A percentile compares a stretch with the other conserved stretches of the same genome.
Evolutionary conservation across 1,140 invertebrate genomes (phyloP).

Genomic region (Caerostris darwini): DNA sequence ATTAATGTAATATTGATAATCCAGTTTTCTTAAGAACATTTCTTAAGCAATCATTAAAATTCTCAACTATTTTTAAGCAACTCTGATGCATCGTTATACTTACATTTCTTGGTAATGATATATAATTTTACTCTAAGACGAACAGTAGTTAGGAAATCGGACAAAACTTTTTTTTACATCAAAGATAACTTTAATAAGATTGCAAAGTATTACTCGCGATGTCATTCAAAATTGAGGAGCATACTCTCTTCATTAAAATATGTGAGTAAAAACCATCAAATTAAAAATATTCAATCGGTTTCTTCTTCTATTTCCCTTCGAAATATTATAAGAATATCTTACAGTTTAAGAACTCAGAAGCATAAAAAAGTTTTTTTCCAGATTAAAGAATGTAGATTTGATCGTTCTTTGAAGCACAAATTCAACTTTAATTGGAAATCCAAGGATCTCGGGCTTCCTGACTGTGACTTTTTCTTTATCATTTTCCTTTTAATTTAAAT

Average conservation of each 20-base stretch:
- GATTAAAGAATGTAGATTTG: too few relatives aligned
- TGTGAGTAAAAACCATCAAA: background rate
- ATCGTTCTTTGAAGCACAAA: too few relatives aligned
- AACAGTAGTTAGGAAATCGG: background rate
- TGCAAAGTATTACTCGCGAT: background rate
- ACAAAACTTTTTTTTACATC: background rate
- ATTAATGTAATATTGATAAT: too few relatives aligned
- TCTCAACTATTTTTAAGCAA: too few relatives aligned
- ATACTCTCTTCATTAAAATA: slow-evolving; percentile 22
- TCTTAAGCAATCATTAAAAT: too few relatives aligned
- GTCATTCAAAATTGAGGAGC: background rate
- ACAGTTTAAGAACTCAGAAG: background rate
- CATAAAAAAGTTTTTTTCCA: background rate
- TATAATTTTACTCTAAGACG: background rate
- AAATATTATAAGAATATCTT: slow-evolving; percentile 12
- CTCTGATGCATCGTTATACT: too few relatives aligned
- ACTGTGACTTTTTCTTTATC: too few relatives aligned
- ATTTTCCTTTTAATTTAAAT: too few relatives aligned
- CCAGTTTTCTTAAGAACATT: too few relatives aligned
- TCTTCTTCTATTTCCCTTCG: background rate
- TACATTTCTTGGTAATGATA: background rate
- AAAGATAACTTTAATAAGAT: background rate
- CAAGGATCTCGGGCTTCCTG: too few relatives aligned
- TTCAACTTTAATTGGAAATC: too few relatives aligned
- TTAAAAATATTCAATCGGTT: background rate